Evolutionary conservation across 2,888 invertebrate genomes (phyloP).

Genomic region (Phyto melanocephala): DNA sequence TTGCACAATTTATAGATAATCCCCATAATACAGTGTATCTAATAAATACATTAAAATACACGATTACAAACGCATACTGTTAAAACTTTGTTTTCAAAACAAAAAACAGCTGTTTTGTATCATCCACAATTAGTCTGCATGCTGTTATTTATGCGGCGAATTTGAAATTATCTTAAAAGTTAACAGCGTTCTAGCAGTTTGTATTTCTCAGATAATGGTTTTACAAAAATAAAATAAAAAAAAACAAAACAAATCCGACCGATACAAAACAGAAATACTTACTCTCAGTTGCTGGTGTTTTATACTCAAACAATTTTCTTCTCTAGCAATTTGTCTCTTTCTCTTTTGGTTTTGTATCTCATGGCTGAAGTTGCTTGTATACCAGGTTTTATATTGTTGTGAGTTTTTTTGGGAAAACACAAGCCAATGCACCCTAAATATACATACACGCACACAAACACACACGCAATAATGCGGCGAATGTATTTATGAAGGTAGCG

Average conservation of each 20-base stretch:
- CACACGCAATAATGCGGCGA: conserved; percentile 28
- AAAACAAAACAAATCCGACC: conserved; percentile 16
- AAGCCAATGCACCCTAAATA: conserved; percentile 55
- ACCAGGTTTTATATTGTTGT: background rate
- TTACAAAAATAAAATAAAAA: too few relatives aligned
- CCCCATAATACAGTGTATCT: background rate
- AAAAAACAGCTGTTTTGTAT: conserved; percentile 55
- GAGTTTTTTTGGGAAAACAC: conserved; percentile 1
- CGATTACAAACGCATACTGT: too few relatives aligned
- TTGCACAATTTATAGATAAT: background rate
- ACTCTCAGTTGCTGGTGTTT: background rate
- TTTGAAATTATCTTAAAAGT: conserved; percentile 38
- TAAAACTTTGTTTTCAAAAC: conserved; percentile 45
- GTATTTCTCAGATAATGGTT: conserved; percentile 20
- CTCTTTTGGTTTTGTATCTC: conserved; percentile 16
- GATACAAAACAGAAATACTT: background rate
- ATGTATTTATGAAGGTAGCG: conserved; percentile 5
- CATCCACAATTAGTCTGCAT: background rate
- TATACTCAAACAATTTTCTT: background rate
- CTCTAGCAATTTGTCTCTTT: conserved; percentile 17
- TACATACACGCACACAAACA: background rate
- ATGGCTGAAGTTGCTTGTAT: conserved; percentile 46
- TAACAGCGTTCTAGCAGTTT: conserved; percentile 54
- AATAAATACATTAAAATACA: background rate
- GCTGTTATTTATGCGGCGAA: conserved; percentile 31